phyloP scores from a whole-genome alignment of 2,113 vertebrate genomes.

The Bubo blakistoni region DNA sequence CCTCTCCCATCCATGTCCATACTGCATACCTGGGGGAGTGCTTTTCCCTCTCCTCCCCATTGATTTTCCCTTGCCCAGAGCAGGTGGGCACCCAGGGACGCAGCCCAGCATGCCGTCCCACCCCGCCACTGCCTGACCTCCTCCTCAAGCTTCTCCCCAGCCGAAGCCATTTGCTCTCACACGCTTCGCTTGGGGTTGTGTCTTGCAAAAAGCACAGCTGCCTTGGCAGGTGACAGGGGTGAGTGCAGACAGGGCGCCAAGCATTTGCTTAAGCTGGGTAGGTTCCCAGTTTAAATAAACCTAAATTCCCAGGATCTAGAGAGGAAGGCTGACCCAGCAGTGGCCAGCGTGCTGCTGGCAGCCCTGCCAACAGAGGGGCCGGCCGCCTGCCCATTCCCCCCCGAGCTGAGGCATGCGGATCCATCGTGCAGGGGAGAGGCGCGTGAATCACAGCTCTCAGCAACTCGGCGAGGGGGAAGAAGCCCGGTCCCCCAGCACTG shows the following conservation, averaged over 20 bases:
- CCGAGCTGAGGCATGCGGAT: neutral
- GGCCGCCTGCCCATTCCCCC: fast-evolving
- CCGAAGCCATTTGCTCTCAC: neutral
- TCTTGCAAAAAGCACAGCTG: neutral
- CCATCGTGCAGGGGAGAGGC: neutral
- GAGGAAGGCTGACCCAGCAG: neutral
- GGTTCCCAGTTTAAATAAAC: neutral
- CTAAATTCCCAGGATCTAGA: neutral
- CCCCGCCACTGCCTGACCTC: neutral
- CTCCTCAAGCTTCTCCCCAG: neutral
- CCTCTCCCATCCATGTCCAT: neutral
- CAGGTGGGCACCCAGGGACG: neutral
- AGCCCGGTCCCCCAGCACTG: neutral
- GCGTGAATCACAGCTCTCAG: neutral
- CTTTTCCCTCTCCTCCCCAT: neutral
- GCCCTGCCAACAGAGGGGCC: fast-evolving
- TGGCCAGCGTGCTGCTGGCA: neutral
- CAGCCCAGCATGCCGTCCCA: neutral
- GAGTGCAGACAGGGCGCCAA: fast-evolving
- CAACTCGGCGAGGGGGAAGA: fast-evolving
- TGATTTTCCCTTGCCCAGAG: fast-evolving
- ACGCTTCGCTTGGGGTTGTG: fast-evolving
- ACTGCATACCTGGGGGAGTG: neutral
- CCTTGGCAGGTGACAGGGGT: neutral
- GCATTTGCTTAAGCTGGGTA: neutral